Percentiles rank a stretch among this genome's conserved stretches.
These are phyloP conservation scores for Hippocampus guttulatus DNA, from an alignment of 2,113 vertebrate species.

Conservation along the genomic window DNA sequence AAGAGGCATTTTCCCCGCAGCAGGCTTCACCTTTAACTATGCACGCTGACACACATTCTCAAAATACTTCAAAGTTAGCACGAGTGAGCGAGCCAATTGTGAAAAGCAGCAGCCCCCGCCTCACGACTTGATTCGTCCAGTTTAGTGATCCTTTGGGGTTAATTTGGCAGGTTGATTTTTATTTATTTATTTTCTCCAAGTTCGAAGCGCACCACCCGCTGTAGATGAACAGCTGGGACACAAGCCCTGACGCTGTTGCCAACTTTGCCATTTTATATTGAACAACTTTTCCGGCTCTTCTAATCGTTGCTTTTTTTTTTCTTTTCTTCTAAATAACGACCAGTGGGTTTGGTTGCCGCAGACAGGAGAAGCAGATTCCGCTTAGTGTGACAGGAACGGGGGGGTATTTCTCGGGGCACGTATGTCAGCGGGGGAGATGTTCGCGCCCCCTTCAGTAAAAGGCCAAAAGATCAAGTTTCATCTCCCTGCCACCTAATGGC, in stretches of 20 bases:
- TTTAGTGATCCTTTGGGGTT: background rate
- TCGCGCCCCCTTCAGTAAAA: constrained; percentile 25
- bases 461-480: constrained; percentile 44
- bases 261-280: no score
- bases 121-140: background rate
- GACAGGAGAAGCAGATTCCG: no score
- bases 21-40: constrained; percentile 49
- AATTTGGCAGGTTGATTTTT: background rate
- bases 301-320: no score
- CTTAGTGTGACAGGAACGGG: background rate
- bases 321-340: no score
- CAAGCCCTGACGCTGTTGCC: no score
- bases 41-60: constrained; percentile 33
- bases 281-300: no score
- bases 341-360: no score
- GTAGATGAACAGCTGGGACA: no score
- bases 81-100: constrained; percentile 12
- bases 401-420: background rate
- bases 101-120: background rate
- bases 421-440: background rate
- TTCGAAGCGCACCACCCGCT: background rate
- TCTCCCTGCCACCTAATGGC: constrained; percentile 32
- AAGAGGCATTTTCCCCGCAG: constrained; percentile 26
- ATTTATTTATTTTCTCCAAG: background rate
- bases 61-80: constrained; percentile 57